Percentiles rank a stretch among this genome's conserved stretches.
These are phyloP conservation scores for Drosophila tristis DNA, from an alignment of 1,140 invertebrate species.

Conservation along the genomic window DNA sequence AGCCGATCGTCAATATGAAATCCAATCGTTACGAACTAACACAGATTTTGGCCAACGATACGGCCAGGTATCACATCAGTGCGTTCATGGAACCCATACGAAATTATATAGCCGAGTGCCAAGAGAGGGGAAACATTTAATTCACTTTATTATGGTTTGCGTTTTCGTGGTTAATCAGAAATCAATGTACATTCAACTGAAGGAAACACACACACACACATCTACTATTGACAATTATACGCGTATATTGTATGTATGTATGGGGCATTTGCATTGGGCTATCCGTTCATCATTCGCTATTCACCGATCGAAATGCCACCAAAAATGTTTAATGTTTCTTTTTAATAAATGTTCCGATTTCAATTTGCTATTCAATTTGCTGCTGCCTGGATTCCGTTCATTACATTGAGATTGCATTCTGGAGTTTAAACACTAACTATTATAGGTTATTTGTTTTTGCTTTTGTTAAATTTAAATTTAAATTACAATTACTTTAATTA, in stretches of 20 bases:
- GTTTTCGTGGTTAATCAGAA: conserved; percentile 62
- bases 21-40: not conserved
- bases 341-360: conserved; percentile 46
- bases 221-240: conserved; percentile 72
- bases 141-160: conserved; percentile 71
- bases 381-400: conserved; percentile 20
- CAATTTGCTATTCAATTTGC: conserved; percentile 46
- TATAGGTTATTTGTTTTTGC: conserved; percentile 26
- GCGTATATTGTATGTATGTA: conserved; percentile 58
- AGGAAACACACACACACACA: conserved; percentile 61
- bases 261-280: conserved; percentile 28
- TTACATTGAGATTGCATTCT: conserved; percentile 71
- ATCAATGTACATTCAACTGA: conserved; percentile 69
- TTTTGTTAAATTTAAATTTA: conserved; percentile 22
- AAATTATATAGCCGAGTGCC: not conserved
- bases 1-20: not conserved
- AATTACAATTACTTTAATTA: conserved; percentile 34
- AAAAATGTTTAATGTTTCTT: conserved; percentile 32
- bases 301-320: conserved; percentile 32
- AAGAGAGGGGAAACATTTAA: conserved; percentile 54
- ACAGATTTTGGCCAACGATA: not conserved
- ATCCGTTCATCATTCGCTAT: conserved; percentile 11
- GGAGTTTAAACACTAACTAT: conserved; percentile 65
- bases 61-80: not conserved
- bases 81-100: not conserved